Evolutionary conservation across 1,140 invertebrate genomes (phyloP).

Genomic region (Grapholita molesta): DNA sequence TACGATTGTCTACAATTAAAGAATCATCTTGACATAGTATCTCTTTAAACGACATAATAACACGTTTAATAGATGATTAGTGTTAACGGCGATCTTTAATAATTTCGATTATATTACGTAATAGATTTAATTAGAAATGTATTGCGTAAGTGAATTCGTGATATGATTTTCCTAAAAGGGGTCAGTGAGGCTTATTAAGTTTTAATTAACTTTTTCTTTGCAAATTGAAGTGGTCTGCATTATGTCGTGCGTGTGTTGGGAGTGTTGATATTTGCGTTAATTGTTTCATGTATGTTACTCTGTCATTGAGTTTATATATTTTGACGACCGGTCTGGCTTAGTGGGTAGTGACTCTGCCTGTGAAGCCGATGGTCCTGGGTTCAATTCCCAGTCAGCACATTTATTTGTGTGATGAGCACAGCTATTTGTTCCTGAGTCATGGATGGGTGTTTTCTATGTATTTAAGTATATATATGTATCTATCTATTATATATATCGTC

Average conservation of each 20-base stretch:
- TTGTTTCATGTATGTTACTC: no score
- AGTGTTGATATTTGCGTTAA: background rate
- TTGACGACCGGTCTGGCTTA: no score
- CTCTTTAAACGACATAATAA: background rate
- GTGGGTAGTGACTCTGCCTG: no score
- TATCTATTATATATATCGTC: no score
- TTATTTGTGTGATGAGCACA: no score
- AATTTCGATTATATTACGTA: background rate
- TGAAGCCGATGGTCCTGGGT: no score
- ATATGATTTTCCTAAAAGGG: background rate
- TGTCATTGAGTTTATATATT: no score
- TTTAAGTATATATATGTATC: no score
- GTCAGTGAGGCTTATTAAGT: background rate
- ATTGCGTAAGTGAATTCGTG: background rate
- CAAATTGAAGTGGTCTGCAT: background rate
- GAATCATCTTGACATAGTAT: background rate
- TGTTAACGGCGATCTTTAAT: background rate
- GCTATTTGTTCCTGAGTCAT: no score
- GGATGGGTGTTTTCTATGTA: no score
- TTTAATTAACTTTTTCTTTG: constrained; percentile 5
- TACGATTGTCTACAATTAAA: background rate
- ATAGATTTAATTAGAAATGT: background rate
- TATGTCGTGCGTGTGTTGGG: background rate
- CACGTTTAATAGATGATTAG: background rate
- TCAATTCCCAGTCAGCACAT: no score